Evolutionary conservation across 1,140 invertebrate genomes (phyloP), one percentile per base, ranked within the genome.

Genomic region (Ceratina australensis): DNA sequence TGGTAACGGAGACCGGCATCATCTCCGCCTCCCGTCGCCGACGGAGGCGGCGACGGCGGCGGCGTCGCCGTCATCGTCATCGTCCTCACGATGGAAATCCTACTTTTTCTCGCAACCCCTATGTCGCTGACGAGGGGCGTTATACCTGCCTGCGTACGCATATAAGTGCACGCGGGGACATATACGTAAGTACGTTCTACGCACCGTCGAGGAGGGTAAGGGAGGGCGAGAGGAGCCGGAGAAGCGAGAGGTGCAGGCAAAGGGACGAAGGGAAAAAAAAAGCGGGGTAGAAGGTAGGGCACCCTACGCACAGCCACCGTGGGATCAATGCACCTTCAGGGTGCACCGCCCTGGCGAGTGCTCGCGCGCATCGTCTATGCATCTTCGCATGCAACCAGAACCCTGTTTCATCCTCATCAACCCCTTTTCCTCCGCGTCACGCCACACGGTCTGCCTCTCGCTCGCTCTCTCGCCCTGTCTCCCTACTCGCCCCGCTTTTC

Each of bases 281-380:
- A 33, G 33, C 87, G 83, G 87, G 81, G 84, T 89, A 88, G 81
- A 71, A 72, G 87, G 82, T 89, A 87, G 86, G 86, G 71, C 74
- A 81, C 78, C 78, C 84, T 88, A 89, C 89, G 88, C 87, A 89
- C 81, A 83, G 83, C 71, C 77, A 76, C 72, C 78, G 84, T 83
- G 89, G 90, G 91, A 91, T 91, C 91, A 90, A 92, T 91, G 90
- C 86, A 85, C 87, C 82, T 80, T 81, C 82, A 89, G 89, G 85
- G 90, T 91, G 90, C 90, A 91, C 85, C 88, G 90, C 90, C 88
- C 88, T 90, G 81, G 86, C 84, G 88, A 90, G 90, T 89, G 87
- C 85, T 80, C 81, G 82, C 85, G 83, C 79, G 84, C 87, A 87
- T 89, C 87, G 86, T 88, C 87, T 88, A 91, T 90, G 90, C 89